Conservation (phyloP, 2,797 vertebrate species). For the Sebastes trivittatus region DNA sequence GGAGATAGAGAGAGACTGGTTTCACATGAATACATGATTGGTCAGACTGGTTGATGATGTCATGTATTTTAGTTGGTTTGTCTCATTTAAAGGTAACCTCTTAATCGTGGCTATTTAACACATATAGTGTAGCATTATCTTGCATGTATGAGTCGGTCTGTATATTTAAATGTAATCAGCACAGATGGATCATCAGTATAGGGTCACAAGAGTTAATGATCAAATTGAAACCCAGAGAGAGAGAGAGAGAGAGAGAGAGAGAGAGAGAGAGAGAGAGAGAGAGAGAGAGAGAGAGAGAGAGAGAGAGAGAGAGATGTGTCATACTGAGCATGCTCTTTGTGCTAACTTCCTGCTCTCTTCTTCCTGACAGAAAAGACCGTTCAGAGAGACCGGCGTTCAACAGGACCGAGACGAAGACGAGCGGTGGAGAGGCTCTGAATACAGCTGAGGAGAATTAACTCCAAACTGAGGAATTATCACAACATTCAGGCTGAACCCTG, state of each 20-base stretch:
- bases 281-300: slow-evolving; percentile 1
- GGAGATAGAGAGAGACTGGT: slow-evolving; percentile 9
- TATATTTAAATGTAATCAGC: slow-evolving; percentile 11
- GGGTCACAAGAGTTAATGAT: slow-evolving; percentile 66
- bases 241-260: slow-evolving; percentile 3
- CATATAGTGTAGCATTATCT: background rate
- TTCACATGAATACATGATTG: slow-evolving; percentile 26
- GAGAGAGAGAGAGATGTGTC: slow-evolving; percentile 45
- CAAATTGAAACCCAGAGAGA: slow-evolving; percentile 45
- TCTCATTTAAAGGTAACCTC: background rate
- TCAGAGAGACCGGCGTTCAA: slow-evolving; percentile 46
- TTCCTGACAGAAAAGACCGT: slow-evolving; percentile 72
- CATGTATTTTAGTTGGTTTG: slow-evolving; percentile 6
- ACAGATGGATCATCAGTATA: background rate
- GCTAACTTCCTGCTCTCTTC: slow-evolving; percentile 83
- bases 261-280: slow-evolving; percentile 17
- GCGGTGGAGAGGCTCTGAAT: slow-evolving; percentile 19
- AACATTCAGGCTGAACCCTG: background rate
- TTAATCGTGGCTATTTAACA: background rate
- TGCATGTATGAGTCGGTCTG: background rate
- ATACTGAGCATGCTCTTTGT: slow-evolving; percentile 80
- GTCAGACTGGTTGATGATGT: slow-evolving; percentile 43
- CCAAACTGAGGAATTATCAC: slow-evolving; percentile 17
- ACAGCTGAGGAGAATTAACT: slow-evolving; percentile 16
- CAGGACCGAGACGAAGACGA: slow-evolving; percentile 25